Evolutionary conservation across 2,888 invertebrate species (phyloP).

Genomic region (Morinoia aosen): DNA sequence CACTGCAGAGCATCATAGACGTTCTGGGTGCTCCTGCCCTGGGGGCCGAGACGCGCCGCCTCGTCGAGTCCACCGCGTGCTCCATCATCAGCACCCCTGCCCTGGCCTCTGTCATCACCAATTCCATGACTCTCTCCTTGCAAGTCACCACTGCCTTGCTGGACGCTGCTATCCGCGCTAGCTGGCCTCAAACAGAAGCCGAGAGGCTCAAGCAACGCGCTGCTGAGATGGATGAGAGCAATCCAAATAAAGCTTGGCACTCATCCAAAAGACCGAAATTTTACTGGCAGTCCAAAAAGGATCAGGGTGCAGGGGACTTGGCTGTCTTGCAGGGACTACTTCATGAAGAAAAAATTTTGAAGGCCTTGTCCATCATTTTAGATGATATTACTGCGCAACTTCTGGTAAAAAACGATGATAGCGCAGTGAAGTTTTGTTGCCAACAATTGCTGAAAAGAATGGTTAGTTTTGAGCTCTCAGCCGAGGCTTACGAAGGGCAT

Average conservation of each 20-base stretch:
- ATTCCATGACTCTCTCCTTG: not conserved
- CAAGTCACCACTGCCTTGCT: conserved; percentile 27
- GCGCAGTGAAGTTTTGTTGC: conserved; percentile 13
- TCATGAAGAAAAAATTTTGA: not conserved
- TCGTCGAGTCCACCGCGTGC: not conserved
- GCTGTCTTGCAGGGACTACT: not conserved
- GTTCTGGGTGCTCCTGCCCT: not conserved
- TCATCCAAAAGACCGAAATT: not conserved
- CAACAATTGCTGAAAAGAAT: not conserved
- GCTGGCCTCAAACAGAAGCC: not conserved
- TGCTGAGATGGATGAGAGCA: not conserved
- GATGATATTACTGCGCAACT: not conserved
- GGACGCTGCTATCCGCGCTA: not conserved
- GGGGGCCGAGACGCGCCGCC: not conserved
- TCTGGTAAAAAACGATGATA: not conserved
- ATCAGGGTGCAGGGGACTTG: not conserved
- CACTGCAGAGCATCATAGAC: conserved; percentile 22
- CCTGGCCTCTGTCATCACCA: conserved; percentile 15
- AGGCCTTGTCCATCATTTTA: not conserved
- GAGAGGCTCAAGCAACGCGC: not conserved
- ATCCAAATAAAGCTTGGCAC: no score
- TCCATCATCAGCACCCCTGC: not conserved
- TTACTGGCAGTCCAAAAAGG: not conserved
- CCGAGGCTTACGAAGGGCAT: not conserved
- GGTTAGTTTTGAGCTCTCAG: not conserved